A percentile compares a stretch with the other conserved stretches of the same genome.
These are phyloP conservation scores for Escarpia spicata DNA, from an alignment of 2,888 invertebrate genomes.

Conservation along the genomic window DNA sequence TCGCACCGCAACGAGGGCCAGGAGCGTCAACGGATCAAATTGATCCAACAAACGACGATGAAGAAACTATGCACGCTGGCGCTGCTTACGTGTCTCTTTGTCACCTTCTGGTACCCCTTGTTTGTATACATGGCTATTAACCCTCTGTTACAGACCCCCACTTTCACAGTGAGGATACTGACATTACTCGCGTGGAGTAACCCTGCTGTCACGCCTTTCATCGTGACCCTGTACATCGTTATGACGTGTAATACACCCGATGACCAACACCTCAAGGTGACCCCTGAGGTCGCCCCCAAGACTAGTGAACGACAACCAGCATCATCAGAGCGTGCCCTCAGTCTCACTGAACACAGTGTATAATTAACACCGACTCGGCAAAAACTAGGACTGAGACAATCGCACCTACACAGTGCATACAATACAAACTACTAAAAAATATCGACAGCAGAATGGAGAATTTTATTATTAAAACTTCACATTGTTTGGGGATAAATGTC, in stretches of 20 bases:
- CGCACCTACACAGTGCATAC: background rate
- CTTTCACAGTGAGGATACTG: slow-evolving; percentile 59
- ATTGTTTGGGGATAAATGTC: background rate
- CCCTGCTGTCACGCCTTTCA: slow-evolving; percentile 60
- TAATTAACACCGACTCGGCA: background rate
- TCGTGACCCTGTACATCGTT: slow-evolving; percentile 49
- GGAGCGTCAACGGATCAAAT: slow-evolving; percentile 40
- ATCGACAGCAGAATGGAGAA: background rate
- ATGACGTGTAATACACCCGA: background rate
- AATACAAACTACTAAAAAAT: background rate
- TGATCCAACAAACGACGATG: slow-evolving; percentile 36
- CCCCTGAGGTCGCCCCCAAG: background rate
- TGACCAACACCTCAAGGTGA: background rate
- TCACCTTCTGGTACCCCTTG: slow-evolving; percentile 89
- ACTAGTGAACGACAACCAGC: background rate
- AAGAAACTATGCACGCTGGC: slow-evolving; percentile 43
- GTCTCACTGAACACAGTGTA: background rate
- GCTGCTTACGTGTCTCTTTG: slow-evolving; percentile 69
- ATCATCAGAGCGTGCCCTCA: background rate
- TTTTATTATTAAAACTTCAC: background rate
- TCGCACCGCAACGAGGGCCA: slow-evolving; percentile 29
- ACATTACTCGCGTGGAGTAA: slow-evolving; percentile 63
- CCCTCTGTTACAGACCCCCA: slow-evolving; percentile 53
- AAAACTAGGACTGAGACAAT: background rate
- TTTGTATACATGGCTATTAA: slow-evolving; percentile 81